These are phyloP conservation scores for Smutsia gigantea DNA, from an alignment of 2,797 vertebrate species.

Conservation along the genomic window DNA sequence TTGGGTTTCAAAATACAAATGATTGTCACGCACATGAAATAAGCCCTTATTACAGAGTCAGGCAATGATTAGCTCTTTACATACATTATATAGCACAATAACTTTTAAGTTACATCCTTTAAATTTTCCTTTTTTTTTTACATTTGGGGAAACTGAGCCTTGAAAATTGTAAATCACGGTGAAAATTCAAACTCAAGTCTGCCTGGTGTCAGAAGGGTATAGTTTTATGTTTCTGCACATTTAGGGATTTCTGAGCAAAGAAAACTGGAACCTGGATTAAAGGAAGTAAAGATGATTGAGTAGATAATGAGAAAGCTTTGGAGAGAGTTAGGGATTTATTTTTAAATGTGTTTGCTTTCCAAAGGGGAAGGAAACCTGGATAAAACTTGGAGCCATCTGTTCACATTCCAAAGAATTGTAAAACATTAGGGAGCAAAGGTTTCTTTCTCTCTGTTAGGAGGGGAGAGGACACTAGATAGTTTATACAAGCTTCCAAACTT, in stretches of 20 bases:
- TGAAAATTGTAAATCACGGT: neutral
- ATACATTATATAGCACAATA: neutral
- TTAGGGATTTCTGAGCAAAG: constrained; percentile 16
- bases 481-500: neutral
- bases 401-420: constrained; percentile 16
- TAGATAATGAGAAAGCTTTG: neutral
- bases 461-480: too few relatives aligned
- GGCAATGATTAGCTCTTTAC: neutral
- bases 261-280: neutral
- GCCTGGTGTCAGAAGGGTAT: neutral
- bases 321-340: constrained; percentile 1
- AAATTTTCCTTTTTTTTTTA: neutral
- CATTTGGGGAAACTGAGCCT: neutral
- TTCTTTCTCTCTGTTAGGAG: neutral
- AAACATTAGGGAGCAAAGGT: neutral
- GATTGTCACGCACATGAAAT: neutral
- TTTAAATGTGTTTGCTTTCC: constrained; percentile 16
- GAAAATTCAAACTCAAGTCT: neutral
- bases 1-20: constrained; percentile 49
- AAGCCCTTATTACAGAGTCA: neutral
- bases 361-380: neutral
- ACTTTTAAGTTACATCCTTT: neutral
- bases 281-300: neutral
- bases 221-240: neutral
- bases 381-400: neutral